These are phyloP conservation scores for Penaeus chinensis DNA, from an alignment of 1,140 invertebrate species.

Conservation along the genomic window DNA sequence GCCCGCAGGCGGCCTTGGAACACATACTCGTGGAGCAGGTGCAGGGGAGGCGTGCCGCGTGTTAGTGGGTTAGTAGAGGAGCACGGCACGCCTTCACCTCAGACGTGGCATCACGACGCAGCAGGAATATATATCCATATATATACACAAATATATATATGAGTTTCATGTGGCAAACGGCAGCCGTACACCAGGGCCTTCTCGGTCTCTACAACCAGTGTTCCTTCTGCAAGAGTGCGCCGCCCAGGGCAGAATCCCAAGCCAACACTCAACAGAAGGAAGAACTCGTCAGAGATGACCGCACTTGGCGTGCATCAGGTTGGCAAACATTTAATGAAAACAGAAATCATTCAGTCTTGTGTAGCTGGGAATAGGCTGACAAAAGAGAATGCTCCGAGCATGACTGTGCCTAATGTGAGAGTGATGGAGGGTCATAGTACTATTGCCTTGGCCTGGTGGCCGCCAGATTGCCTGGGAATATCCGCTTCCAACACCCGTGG, in stretches of 20 bases:
- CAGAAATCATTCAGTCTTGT: constrained; percentile 40
- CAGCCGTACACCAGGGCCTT: constrained; percentile 26
- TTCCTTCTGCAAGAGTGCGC: constrained; percentile 6
- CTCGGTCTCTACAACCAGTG: not conserved
- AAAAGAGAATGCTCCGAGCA: constrained; percentile 38
- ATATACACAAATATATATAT: no score
- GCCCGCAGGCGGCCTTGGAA: constrained; percentile 24
- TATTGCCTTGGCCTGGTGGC: constrained; percentile 23
- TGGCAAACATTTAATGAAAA: constrained; percentile 50
- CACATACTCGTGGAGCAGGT: constrained; percentile 42
- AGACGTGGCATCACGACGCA: constrained; percentile 60
- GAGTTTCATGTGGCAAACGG: constrained; percentile 2
- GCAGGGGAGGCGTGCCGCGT: constrained; percentile 48
- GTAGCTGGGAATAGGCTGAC: constrained; percentile 47
- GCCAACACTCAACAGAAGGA: constrained; percentile 21
- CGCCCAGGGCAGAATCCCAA: not conserved
- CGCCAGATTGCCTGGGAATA: constrained; percentile 32
- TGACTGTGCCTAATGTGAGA: constrained; percentile 52
- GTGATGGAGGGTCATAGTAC: constrained; percentile 44
- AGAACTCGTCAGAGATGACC: not conserved
- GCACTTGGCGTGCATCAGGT: constrained; percentile 44
- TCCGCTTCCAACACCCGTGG: constrained; percentile 48
- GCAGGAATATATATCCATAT: constrained; percentile 29
- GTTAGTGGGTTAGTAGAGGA: constrained; percentile 54
- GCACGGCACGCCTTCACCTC: constrained; percentile 52